These are phyloP conservation scores for Leptinotarsa haldemani DNA, from an alignment of 2,888 invertebrate species.

Conservation along the genomic window DNA sequence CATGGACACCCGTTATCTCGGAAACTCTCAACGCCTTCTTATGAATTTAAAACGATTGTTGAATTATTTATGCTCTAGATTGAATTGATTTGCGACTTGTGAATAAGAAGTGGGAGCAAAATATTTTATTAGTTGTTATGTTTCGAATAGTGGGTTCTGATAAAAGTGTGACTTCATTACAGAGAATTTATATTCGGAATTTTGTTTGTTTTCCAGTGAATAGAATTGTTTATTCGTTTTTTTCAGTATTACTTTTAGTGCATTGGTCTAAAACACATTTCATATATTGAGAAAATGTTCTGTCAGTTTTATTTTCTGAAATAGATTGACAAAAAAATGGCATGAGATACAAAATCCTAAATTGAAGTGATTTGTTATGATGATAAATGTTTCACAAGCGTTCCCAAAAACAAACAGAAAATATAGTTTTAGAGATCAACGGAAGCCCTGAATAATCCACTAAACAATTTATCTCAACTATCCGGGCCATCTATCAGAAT, in stretches of 20 bases:
- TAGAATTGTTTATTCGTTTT: too few relatives aligned
- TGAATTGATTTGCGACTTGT: not conserved
- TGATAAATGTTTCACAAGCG: not conserved
- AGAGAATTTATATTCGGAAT: too few relatives aligned
- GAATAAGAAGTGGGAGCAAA: not conserved
- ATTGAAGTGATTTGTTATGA: not conserved
- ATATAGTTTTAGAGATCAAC: not conserved
- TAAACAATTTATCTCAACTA: slow-evolving; percentile 6
- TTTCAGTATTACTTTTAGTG: too few relatives aligned
- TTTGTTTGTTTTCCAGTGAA: too few relatives aligned
- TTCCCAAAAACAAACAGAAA: not conserved
- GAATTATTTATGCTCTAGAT: slow-evolving; percentile 20
- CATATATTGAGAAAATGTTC: too few relatives aligned
- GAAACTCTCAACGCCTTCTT: slow-evolving; percentile 23
- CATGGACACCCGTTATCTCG: not conserved
- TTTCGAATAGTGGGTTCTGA: not conserved
- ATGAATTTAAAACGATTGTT: slow-evolving; percentile 23
- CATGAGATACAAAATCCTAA: not conserved
- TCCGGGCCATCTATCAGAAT: slow-evolving; percentile 5
- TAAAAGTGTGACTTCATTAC: too few relatives aligned
- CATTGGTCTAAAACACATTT: too few relatives aligned
- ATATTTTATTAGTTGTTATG: not conserved
- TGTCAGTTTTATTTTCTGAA: too few relatives aligned
- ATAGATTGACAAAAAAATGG: not conserved
- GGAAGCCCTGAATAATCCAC: slow-evolving; percentile 9